These are phyloP conservation scores for Lycodopsis pacificus DNA, from an alignment of 2,797 vertebrate genomes.

Conservation along the genomic window DNA sequence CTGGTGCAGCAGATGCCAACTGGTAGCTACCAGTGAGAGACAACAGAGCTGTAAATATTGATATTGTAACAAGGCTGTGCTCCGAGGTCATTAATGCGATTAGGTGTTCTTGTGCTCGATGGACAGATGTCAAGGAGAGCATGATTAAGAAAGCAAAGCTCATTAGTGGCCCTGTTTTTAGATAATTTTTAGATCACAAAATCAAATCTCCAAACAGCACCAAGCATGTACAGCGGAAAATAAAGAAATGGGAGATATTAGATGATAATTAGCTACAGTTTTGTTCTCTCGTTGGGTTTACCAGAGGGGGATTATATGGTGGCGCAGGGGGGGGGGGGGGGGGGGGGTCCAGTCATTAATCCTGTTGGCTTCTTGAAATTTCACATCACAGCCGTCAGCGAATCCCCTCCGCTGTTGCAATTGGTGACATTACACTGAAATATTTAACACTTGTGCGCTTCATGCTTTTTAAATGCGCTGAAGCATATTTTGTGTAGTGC, in stretches of 20 bases:
- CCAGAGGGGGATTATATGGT: constrained; percentile 15
- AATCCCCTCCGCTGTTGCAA: constrained; percentile 53
- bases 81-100: constrained; percentile 42
- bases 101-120: constrained; percentile 29
- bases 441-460: constrained; percentile 71
- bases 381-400: constrained; percentile 64
- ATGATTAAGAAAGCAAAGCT: constrained; percentile 18
- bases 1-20: constrained; percentile 51
- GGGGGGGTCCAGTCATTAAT: constrained; percentile 68
- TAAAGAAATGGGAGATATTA: constrained; percentile 37
- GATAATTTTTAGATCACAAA: constrained; percentile 5
- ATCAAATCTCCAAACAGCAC: constrained; percentile 31
- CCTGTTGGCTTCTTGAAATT: constrained; percentile 58
- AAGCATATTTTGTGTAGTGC: constrained; percentile 79
- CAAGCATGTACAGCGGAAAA: constrained; percentile 8
- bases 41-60: constrained; percentile 30
- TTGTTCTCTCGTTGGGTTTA: constrained; percentile 56
- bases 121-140: constrained; percentile 43
- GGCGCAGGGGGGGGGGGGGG: constrained; percentile 16
- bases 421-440: constrained; percentile 76
- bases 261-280: constrained; percentile 53
- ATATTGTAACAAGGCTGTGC: constrained; percentile 3
- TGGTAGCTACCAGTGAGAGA: constrained; percentile 14
- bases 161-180: constrained; percentile 4
- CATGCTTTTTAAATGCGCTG: constrained; percentile 72